Conservation (phyloP, 2,888 invertebrate species). For the Pyrocoelia pectoralis region DNA sequence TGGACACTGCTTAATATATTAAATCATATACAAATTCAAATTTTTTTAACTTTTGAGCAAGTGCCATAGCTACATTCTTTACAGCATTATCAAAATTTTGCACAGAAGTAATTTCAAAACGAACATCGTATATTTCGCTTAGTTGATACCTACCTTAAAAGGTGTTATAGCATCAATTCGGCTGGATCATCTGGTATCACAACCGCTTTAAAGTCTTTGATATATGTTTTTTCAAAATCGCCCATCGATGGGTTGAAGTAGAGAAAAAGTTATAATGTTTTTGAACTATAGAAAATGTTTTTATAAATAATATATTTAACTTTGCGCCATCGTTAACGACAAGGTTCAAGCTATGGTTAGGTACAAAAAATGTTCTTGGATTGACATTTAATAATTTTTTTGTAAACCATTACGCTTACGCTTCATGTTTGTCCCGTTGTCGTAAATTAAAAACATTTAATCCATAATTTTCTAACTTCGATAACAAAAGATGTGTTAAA, state of each 20-base stretch:
- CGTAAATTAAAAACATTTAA: background rate
- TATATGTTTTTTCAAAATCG: background rate
- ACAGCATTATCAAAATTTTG: conserved; percentile 4
- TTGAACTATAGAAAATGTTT: background rate
- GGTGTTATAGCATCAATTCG: background rate
- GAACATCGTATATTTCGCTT: background rate
- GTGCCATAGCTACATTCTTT: too few species aligned
- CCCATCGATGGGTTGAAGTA: background rate
- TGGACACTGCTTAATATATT: background rate
- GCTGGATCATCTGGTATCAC: background rate
- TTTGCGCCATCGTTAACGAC: background rate
- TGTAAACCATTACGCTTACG: background rate
- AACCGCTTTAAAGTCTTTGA: background rate
- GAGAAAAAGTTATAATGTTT: background rate
- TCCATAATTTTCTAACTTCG: too few species aligned
- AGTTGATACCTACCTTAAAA: too few species aligned
- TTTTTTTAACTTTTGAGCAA: background rate
- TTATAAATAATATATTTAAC: background rate
- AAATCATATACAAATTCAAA: background rate
- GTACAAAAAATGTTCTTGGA: background rate
- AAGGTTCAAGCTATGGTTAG: background rate
- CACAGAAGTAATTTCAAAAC: background rate
- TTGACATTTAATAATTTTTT: background rate
- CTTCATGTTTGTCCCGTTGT: background rate
- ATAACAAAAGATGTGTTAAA: too few species aligned